phyloP scores from a whole-genome alignment of 2,113 vertebrate species.

The Tragelaphus scriptus region DNA sequence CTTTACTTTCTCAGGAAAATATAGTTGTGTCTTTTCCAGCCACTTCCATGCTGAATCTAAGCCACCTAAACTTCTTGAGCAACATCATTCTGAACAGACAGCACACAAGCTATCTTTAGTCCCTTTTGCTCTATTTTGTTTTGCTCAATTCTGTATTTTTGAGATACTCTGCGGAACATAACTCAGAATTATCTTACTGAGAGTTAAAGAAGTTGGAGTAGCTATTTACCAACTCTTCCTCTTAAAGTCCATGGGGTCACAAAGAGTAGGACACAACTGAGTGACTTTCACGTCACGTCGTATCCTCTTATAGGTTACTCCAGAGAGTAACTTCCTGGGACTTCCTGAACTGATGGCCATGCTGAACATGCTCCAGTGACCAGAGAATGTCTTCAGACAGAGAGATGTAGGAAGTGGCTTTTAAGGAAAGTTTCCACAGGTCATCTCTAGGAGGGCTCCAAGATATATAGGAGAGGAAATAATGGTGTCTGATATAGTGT shows the following conservation, averaged over 20 bases:
- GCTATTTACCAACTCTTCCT: background rate
- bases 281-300: accelerated
- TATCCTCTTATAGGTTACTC: background rate
- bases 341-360: background rate
- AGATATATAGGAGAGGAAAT: background rate
- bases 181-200: background rate
- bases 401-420: background rate
- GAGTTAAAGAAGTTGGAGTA: background rate
- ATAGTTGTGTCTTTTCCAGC: background rate
- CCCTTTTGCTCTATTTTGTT: background rate
- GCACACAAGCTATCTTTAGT: background rate
- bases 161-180: background rate
- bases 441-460: background rate
- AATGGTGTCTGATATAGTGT: background rate
- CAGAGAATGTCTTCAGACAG: background rate
- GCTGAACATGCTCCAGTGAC: background rate
- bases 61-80: background rate
- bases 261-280: background rate
- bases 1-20: background rate
- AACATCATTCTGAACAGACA: background rate
- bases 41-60: background rate
- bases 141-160: background rate
- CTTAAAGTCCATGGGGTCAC: background rate
- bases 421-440: background rate
- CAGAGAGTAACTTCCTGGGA: background rate